Evolutionary conservation across 1,140 invertebrate species (phyloP).

Genomic region (Drosophila teissieri): DNA sequence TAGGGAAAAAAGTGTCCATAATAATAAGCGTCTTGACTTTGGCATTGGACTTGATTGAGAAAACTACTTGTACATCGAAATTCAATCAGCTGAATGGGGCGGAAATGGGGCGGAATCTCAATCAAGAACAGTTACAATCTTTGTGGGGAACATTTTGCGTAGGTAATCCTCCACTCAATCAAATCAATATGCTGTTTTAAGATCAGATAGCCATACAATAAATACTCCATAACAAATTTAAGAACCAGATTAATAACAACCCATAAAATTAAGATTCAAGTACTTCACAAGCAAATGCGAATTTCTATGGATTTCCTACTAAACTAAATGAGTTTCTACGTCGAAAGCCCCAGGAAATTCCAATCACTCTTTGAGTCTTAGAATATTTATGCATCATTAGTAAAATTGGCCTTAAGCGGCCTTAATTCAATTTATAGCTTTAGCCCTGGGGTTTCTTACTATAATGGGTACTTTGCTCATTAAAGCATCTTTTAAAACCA

Average conservation of each 20-base stretch:
- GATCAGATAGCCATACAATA: conserved; percentile 1
- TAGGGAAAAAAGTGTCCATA: conserved; percentile 17
- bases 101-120: background rate
- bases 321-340: background rate
- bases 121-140: conserved; percentile 7
- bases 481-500: conserved; percentile 2
- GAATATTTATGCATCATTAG: conserved; percentile 21
- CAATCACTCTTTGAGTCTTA: background rate
- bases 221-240: no score
- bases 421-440: conserved; percentile 10
- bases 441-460: conserved; percentile 10
- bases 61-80: conserved; percentile 42
- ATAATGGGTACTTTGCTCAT: conserved; percentile 38
- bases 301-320: no score
- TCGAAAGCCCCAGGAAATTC: background rate
- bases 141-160: conserved; percentile 13
- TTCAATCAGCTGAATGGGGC: conserved; percentile 52
- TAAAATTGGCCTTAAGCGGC: background rate
- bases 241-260: no score
- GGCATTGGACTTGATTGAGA: conserved; percentile 51
- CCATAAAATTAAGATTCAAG: no score
- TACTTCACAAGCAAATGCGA: background rate
- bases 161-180: conserved; percentile 21
- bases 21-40: conserved; percentile 61
- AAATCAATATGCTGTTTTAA: background rate